phyloP scores from a whole-genome alignment of 2,113 vertebrate species.

The Colius striatus region DNA sequence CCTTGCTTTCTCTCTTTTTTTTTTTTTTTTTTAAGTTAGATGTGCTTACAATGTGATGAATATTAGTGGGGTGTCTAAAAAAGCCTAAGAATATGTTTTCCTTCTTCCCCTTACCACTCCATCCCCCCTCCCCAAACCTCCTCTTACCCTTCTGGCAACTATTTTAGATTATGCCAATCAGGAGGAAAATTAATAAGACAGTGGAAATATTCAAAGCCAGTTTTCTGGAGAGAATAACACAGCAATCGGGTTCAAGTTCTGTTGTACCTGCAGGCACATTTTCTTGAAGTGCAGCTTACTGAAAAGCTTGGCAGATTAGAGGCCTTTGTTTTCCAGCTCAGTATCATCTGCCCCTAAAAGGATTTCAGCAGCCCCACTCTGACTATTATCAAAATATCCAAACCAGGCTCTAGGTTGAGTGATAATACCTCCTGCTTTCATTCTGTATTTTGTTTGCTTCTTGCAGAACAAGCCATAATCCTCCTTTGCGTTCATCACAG shows the following conservation, averaged over 20 bases:
- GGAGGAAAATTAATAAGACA: background rate
- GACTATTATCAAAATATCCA: constrained; percentile 43
- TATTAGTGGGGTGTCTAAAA: background rate
- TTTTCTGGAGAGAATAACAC: constrained; percentile 35
- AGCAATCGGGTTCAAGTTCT: constrained; percentile 40
- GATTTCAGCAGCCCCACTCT: constrained; percentile 50
- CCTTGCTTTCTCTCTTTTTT: background rate
- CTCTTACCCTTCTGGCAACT: background rate
- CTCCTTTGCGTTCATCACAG: background rate
- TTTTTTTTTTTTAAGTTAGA: background rate
- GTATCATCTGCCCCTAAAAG: constrained; percentile 61
- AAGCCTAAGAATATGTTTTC: background rate
- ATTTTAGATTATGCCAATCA: background rate
- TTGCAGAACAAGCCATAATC: background rate
- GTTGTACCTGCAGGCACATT: constrained; percentile 41
- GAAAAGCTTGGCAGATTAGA: constrained; percentile 33
- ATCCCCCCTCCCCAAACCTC: background rate
- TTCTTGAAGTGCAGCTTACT: constrained; percentile 39
- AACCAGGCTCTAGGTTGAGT: constrained; percentile 19
- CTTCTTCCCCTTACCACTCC: too few relatives aligned
- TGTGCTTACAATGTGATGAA: background rate
- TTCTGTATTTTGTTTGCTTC: constrained; percentile 13
- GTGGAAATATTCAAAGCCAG: background rate
- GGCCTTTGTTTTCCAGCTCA: constrained; percentile 50
- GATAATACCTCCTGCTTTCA: constrained; percentile 48